These are phyloP conservation scores for Exocentrus adspersus DNA, from an alignment of 2,888 invertebrate genomes.

Conservation along the genomic window DNA sequence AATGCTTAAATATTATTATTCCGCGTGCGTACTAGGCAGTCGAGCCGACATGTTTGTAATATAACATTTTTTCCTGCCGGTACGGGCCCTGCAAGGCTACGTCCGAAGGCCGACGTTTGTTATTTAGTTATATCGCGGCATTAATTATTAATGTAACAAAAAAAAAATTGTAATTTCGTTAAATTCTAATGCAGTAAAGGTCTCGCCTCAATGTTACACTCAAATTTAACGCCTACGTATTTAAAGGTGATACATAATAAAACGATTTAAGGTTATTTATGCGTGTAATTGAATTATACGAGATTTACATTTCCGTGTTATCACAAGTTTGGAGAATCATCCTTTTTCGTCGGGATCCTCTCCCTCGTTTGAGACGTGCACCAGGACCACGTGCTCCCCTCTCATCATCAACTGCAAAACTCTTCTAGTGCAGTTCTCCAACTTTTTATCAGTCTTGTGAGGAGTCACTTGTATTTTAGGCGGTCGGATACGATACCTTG, in stretches of 20 bases:
- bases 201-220: background rate
- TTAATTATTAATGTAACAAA: constrained; percentile 9
- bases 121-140: constrained; percentile 1
- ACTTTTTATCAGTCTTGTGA: constrained; percentile 65
- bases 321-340: too few relatives aligned
- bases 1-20: background rate
- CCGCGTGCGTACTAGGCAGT: background rate
- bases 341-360: background rate
- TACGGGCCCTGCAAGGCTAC: constrained; percentile 13
- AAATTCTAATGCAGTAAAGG: background rate
- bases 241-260: background rate
- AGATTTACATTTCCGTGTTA: too few relatives aligned
- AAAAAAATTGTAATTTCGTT: background rate
- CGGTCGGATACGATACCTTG: constrained; percentile 54
- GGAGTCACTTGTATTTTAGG: constrained; percentile 66
- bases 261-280: too few relatives aligned
- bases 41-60: constrained; percentile 6
- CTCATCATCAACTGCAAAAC: constrained; percentile 77
- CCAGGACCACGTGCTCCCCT: constrained; percentile 76
- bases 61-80: background rate
- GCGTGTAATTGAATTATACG: too few relatives aligned
- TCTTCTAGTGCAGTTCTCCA: constrained; percentile 74
- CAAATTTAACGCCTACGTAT: background rate
- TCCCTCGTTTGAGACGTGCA: constrained; percentile 21
- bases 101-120: constrained; percentile 8